phyloP scores from a whole-genome alignment of 2,797 vertebrate species.

The Paratrypauchen microcephalus region DNA sequence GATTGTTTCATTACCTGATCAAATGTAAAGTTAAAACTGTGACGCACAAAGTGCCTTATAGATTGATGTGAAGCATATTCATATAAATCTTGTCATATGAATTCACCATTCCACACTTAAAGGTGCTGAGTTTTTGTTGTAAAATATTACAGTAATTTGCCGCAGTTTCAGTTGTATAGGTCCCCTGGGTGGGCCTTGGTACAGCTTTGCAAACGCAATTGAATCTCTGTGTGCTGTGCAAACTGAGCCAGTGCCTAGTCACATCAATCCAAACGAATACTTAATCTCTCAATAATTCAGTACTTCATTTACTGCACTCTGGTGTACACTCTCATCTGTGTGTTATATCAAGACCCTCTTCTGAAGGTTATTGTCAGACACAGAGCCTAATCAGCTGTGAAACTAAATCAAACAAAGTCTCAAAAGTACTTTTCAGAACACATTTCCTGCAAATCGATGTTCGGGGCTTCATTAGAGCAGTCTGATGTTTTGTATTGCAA shows the following conservation, averaged over 20 bases:
- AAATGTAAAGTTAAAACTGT: not conserved
- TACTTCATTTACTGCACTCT: not conserved
- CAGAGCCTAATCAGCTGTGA: slow-evolving; percentile 20
- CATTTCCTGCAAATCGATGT: slow-evolving; percentile 2
- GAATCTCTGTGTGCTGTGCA: not conserved
- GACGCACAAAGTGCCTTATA: not conserved
- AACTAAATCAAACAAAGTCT: slow-evolving; percentile 14
- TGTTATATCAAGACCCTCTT: not conserved
- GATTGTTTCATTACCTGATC: not conserved
- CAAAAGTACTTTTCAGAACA: slow-evolving; percentile 10
- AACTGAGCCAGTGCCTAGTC: not conserved
- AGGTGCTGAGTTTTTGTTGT: not conserved
- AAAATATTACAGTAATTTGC: not conserved
- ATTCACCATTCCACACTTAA: not conserved
- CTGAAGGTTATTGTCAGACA: slow-evolving; percentile 3
- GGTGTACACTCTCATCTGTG: not conserved
- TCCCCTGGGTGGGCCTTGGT: not conserved
- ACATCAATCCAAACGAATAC: not conserved
- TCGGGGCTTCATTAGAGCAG: slow-evolving; percentile 13
- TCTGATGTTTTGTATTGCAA: slow-evolving; percentile 5
- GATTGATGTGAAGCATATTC: not conserved
- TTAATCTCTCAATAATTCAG: not conserved
- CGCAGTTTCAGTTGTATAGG: not conserved
- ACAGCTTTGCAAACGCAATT: not conserved
- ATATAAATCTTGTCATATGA: not conserved